These are phyloP conservation scores for Ricordea florida DNA, from an alignment of 92 coral and sea anemone genomes.

Conservation along the genomic window DNA sequence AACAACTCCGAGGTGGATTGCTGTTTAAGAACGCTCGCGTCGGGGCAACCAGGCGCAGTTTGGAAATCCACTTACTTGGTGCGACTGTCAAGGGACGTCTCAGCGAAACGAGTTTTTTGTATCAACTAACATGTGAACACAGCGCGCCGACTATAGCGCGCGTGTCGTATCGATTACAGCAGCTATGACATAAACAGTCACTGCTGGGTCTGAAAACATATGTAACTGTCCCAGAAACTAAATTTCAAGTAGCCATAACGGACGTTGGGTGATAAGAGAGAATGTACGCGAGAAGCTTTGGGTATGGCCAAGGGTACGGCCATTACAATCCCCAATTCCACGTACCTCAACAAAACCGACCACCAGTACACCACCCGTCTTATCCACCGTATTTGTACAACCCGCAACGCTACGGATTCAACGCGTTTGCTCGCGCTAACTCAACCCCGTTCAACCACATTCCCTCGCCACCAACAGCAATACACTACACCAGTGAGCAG, in stretches of 20 bases:
- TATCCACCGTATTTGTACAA: conserved; percentile 68
- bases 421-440: conserved; percentile 55
- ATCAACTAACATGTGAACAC: conserved; percentile 61
- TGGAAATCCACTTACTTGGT: conserved; percentile 58
- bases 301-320: conserved; percentile 62
- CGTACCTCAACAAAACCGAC: conserved; percentile 57
- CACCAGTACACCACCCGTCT: conserved; percentile 43
- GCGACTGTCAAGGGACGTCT: neutral
- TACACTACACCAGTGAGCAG: conserved; percentile 51
- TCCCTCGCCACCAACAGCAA: conserved; percentile 45
- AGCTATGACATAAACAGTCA: conserved; percentile 60
- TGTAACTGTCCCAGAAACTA: conserved; percentile 36
- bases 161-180: conserved; percentile 62
- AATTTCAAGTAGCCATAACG: neutral
- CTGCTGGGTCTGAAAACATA: conserved; percentile 48
- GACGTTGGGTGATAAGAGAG: neutral
- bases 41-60: conserved; percentile 1
- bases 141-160: neutral
- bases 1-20: conserved; percentile 5
- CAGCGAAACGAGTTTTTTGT: conserved; percentile 23
- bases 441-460: conserved; percentile 67
- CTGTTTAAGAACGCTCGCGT: neutral
- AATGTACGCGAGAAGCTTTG: conserved; percentile 67
- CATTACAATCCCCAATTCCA: conserved; percentile 65
- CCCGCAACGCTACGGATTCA: conserved; percentile 60